Percentiles rank a stretch among this genome's conserved stretches.
These are phyloP conservation scores for Drosophila sp. DNA, from an alignment of 1,140 invertebrate species.

Conservation along the genomic window DNA sequence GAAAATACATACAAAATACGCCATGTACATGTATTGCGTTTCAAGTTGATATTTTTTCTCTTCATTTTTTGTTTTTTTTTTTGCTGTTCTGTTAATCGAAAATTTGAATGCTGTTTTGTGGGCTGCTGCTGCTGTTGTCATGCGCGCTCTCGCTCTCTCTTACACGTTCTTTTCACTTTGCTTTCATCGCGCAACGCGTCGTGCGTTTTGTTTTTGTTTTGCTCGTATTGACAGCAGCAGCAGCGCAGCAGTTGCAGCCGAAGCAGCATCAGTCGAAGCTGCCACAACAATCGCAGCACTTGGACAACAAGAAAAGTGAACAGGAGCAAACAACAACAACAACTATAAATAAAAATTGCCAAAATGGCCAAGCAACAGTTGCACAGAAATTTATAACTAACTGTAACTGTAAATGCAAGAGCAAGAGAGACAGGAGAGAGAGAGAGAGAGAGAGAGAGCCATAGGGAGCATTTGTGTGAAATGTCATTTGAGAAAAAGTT, in stretches of 20 bases:
- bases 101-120: conserved; percentile 42
- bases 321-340: conserved; percentile 35
- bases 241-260: conserved; percentile 24
- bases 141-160: conserved; percentile 54
- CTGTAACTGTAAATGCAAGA: background rate
- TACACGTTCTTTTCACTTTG: conserved; percentile 29
- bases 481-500: conserved; percentile 20
- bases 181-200: conserved; percentile 29
- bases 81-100: conserved; percentile 40
- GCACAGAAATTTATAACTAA: conserved; percentile 14
- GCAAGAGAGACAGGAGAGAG: no score
- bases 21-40: conserved; percentile 33
- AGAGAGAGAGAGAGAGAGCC: background rate
- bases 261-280: conserved; percentile 13
- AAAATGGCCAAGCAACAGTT: conserved; percentile 54
- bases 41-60: conserved; percentile 21
- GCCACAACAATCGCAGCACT: background rate
- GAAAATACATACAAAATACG: background rate
- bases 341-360: conserved; percentile 5
- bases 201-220: conserved; percentile 73
- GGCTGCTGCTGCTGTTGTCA: conserved; percentile 46
- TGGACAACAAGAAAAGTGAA: background rate
- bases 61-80: conserved; percentile 29
- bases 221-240: conserved; percentile 29
- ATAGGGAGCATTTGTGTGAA: conserved; percentile 33